Percentiles rank a stretch among this genome's conserved stretches.
Conservation (phyloP, 1,140 invertebrate genomes). For the Pectinophora gossypiella region DNA sequence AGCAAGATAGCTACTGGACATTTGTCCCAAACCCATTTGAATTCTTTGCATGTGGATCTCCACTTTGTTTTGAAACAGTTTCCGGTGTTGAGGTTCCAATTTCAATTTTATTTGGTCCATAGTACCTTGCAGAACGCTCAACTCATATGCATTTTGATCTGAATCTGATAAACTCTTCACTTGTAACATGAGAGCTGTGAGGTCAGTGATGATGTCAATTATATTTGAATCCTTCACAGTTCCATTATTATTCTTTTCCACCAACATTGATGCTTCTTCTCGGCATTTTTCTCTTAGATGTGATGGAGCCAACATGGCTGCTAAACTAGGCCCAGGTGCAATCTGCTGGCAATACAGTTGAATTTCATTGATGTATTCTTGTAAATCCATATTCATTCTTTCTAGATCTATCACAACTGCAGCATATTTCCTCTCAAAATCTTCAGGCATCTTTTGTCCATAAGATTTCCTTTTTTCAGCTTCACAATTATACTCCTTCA, state of each 20-base stretch:
- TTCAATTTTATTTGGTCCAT: constrained; percentile 91
- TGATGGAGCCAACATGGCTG: constrained; percentile 90
- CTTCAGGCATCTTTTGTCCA: constrained; percentile 84
- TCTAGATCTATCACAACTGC: constrained; percentile 93
- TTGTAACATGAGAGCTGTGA: constrained; percentile 94
- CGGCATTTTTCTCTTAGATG: constrained; percentile 91
- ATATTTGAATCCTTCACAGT: constrained; percentile 79
- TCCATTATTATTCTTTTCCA: constrained; percentile 83
- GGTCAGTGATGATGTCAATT: constrained; percentile 88
- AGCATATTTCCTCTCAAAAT: constrained; percentile 94
- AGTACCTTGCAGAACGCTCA: constrained; percentile 94
- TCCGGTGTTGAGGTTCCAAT: constrained; percentile 85
- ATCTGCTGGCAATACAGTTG: constrained; percentile 92
- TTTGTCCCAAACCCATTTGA: constrained; percentile 84
- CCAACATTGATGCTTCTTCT: constrained; percentile 88
- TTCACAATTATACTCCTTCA: constrained; percentile 93
- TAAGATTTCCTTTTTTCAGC: constrained; percentile 92
- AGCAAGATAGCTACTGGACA: constrained; percentile 39
- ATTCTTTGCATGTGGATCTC: constrained; percentile 96
- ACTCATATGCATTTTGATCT: constrained; percentile 92
- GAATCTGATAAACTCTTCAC: constrained; percentile 94
- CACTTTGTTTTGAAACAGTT: constrained; percentile 91
- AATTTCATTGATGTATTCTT: constrained; percentile 89
- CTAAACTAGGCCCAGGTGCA: constrained; percentile 90
- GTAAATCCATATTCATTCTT: constrained; percentile 91